Conservation (phyloP, 2,888 invertebrate species). For the Diogma glabrata region DNA sequence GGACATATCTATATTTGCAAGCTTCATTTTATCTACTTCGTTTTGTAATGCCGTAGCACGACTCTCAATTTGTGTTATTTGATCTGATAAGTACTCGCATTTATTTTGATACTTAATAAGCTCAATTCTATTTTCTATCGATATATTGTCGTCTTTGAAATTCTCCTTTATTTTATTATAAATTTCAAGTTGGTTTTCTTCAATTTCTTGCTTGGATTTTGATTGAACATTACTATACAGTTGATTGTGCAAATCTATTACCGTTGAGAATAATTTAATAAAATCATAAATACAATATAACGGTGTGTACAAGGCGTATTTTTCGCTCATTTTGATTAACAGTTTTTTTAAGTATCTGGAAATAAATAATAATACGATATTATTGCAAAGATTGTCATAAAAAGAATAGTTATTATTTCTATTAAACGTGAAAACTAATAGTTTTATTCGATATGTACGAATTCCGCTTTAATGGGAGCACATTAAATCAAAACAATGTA, state of each 20-base stretch:
- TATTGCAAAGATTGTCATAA: no score
- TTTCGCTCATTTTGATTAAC: slow-evolving; percentile 26
- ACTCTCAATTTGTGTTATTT: slow-evolving; percentile 24
- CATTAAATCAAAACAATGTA: no score
- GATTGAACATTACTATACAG: no score
- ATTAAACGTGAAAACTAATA: no score
- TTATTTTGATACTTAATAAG: slow-evolving; percentile 32
- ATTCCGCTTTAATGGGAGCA: no score
- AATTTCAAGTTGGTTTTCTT: not conserved
- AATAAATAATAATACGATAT: not conserved
- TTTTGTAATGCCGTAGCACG: slow-evolving; percentile 25
- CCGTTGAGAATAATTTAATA: slow-evolving; percentile 17
- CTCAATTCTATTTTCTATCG: slow-evolving; percentile 18
- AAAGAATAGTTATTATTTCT: no score
- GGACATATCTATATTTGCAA: slow-evolving; percentile 26
- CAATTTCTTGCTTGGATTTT: no score
- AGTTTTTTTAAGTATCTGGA: slow-evolving; percentile 30
- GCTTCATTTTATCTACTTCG: slow-evolving; percentile 26
- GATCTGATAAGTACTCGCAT: slow-evolving; percentile 28
- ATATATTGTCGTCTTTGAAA: not conserved
- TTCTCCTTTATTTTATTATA: not conserved
- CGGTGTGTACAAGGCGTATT: slow-evolving; percentile 35
- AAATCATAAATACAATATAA: slow-evolving; percentile 33
- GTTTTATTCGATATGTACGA: no score
- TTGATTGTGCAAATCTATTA: no score